These are phyloP conservation scores for Nannospalax galili DNA, from an alignment of 2,113 vertebrate genomes.

Conservation along the genomic window DNA sequence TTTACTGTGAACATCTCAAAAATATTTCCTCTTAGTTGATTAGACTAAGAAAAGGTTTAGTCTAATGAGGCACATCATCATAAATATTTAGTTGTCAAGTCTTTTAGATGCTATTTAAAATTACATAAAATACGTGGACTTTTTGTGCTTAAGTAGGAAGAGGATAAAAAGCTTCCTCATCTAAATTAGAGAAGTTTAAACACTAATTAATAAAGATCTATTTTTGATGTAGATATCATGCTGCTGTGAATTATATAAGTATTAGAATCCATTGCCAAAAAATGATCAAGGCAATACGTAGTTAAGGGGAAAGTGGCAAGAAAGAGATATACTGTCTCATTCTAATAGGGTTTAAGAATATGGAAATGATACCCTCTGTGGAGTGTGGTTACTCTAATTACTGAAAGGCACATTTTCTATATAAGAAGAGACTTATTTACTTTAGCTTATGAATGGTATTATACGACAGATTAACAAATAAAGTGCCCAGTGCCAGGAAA, in stretches of 20 bases:
- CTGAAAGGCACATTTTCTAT: conserved; percentile 15
- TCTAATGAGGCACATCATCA: conserved; percentile 13
- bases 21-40: conserved; percentile 63
- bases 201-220: conserved; percentile 21
- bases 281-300: conserved; percentile 35
- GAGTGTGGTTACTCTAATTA: neutral
- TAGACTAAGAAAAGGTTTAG: conserved; percentile 24
- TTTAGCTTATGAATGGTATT: neutral
- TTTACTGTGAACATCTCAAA: conserved; percentile 57
- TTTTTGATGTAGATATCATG: conserved; percentile 18
- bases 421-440: conserved; percentile 32
- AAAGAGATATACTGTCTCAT: neutral
- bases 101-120: conserved; percentile 37
- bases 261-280: conserved; percentile 21
- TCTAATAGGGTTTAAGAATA: neutral
- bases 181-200: conserved; percentile 41
- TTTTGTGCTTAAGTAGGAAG: conserved; percentile 36
- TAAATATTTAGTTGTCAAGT: conserved; percentile 44
- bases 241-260: conserved; percentile 33
- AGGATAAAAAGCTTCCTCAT: neutral
- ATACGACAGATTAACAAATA: no score
- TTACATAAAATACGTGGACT: neutral
- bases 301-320: conserved; percentile 41
- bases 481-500: no score
- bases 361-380: neutral